Percentiles rank a stretch among this genome's conserved stretches.
Evolutionary conservation across 2,888 invertebrate genomes (phyloP).

Genomic region (Apamea epomidion): DNA sequence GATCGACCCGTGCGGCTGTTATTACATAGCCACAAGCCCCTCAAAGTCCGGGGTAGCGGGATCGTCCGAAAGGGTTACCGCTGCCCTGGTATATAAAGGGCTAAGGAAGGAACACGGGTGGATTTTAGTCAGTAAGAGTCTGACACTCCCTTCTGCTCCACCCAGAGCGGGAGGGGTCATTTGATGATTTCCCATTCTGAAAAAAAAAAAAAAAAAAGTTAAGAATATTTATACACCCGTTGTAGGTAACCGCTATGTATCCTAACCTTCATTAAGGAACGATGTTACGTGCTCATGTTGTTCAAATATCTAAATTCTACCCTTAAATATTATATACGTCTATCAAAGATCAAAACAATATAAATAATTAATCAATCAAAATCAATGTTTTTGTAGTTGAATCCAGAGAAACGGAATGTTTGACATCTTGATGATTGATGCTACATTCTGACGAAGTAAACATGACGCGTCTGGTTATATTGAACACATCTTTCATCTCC

Average conservation of each 20-base stretch:
- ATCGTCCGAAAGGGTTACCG: too few relatives aligned
- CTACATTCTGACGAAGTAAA: constrained; percentile 21
- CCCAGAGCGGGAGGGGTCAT: too few relatives aligned
- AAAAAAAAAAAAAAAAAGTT: too few relatives aligned
- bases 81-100: too few relatives aligned
- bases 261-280: neutral
- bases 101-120: too few relatives aligned
- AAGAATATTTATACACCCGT: neutral
- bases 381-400: constrained; percentile 10
- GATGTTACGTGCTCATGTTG: neutral
- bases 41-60: too few relatives aligned
- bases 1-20: too few relatives aligned
- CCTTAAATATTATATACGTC: neutral
- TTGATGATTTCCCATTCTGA: too few relatives aligned
- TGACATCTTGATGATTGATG: constrained; percentile 41
- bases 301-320: neutral
- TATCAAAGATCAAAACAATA: constrained; percentile 15
- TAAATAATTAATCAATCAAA: constrained; percentile 40
- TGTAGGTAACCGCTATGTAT: neutral
- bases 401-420: constrained; percentile 39
- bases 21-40: too few relatives aligned
- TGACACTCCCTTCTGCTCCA: too few relatives aligned
- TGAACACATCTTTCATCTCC: constrained; percentile 18
- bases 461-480: constrained; percentile 1
- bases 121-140: too few relatives aligned